Evolutionary conservation across 2,113 vertebrate genomes (phyloP).

Genomic region (Ascaphus truei): DNA sequence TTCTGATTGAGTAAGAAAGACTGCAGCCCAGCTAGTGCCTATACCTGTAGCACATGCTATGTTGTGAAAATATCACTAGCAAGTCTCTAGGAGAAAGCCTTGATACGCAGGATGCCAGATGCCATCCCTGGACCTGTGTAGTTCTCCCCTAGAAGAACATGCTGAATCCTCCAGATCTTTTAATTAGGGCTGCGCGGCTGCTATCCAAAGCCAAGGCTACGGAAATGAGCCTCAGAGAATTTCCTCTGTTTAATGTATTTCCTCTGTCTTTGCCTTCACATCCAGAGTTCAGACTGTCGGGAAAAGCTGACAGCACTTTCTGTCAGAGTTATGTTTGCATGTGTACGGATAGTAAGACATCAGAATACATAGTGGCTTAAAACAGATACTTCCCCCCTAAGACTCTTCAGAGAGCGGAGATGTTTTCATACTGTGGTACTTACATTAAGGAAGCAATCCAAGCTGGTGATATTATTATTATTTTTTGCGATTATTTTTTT

Average conservation of each 20-base stretch:
- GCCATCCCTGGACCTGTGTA: neutral
- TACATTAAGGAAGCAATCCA: no score
- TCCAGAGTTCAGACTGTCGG: neutral
- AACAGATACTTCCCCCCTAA: neutral
- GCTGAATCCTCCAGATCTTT: neutral
- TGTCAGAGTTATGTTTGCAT: neutral
- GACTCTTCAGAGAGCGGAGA: neutral
- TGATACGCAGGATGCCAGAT: neutral
- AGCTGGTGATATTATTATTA: no score
- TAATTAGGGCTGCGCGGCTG: slow-evolving; percentile 8
- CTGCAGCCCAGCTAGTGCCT: no score
- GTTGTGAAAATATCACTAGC: no score
- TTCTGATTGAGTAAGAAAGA: no score
- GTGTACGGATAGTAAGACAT: neutral
- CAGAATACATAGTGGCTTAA: neutral
- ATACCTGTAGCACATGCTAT: no score
- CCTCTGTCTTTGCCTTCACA: neutral
- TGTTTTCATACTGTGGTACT: neutral
- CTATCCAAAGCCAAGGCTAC: neutral
- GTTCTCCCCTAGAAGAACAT: neutral
- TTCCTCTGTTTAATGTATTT: neutral
- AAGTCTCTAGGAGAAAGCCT: no score
- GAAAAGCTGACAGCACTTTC: neutral
- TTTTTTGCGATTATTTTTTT: no score
- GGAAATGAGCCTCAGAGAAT: slow-evolving; percentile 5